Evolutionary conservation across 1,140 invertebrate genomes (phyloP).

Genomic region (Drosophila pandora): DNA sequence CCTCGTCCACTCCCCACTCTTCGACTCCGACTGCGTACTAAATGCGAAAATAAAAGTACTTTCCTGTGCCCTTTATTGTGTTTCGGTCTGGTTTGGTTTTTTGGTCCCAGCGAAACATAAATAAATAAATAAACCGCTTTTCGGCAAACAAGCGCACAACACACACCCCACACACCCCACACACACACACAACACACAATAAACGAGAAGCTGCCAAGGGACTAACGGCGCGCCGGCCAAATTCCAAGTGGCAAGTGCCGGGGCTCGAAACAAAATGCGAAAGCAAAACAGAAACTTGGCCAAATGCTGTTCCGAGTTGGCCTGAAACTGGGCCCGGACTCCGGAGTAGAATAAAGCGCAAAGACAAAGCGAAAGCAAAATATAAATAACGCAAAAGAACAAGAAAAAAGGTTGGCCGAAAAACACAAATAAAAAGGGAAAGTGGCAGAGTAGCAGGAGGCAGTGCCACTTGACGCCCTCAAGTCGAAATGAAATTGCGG

Average conservation of each 20-base stretch:
- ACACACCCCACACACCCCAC: too few species aligned
- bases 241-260: slow-evolving; percentile 53
- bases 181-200: slow-evolving; percentile 31
- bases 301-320: slow-evolving; percentile 11
- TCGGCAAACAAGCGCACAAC: slow-evolving; percentile 52
- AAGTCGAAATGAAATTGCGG: slow-evolving; percentile 46
- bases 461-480: slow-evolving; percentile 51
- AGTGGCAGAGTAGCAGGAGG: slow-evolving; percentile 27
- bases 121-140: slow-evolving; percentile 78
- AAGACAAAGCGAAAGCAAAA: slow-evolving; percentile 72
- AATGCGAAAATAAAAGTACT: slow-evolving; percentile 45
- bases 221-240: slow-evolving; percentile 38
- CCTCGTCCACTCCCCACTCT: background rate
- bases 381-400: slow-evolving; percentile 50
- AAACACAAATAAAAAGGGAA: slow-evolving; percentile 31
- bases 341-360: slow-evolving; percentile 33
- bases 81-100: background rate
- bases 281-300: slow-evolving; percentile 51
- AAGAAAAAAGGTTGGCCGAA: slow-evolving; percentile 39
- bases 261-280: slow-evolving; percentile 44
- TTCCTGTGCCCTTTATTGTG: slow-evolving; percentile 34
- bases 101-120: slow-evolving; percentile 49
- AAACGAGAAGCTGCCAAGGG: slow-evolving; percentile 46
- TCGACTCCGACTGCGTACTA: slow-evolving; percentile 31
- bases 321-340: background rate